Percentiles rank a stretch among this genome's conserved stretches.
These are phyloP conservation scores for Tipula unca DNA, from an alignment of 2,888 invertebrate species.

Conservation along the genomic window DNA sequence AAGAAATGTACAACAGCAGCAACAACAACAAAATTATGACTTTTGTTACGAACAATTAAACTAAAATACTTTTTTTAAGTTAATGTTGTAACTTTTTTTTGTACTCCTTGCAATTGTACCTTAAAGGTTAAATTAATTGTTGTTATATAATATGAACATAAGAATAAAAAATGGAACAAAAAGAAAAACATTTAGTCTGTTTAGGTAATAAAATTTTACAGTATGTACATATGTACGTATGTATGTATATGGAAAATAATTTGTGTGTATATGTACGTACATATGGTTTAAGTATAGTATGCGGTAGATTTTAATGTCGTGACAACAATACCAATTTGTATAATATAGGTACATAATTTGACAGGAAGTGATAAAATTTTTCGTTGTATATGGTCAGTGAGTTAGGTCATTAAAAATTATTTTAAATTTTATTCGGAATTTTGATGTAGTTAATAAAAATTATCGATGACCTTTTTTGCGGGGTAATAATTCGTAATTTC, in stretches of 20 bases:
- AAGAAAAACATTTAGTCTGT: background rate
- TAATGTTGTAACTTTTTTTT: background rate
- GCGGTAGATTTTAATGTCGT: background rate
- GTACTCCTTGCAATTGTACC: background rate
- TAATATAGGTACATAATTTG: too few relatives aligned
- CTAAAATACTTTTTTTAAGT: background rate
- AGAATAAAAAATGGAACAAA: background rate
- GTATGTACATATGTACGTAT: background rate
- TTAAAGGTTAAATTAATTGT: slow-evolving; percentile 8
- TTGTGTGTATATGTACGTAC: background rate
- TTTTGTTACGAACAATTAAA: slow-evolving; percentile 8
- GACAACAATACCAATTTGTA: background rate
- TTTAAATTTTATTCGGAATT: background rate
- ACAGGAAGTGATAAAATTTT: background rate
- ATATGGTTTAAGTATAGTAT: background rate
- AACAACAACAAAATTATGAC: background rate
- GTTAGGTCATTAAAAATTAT: background rate
- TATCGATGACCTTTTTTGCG: background rate
- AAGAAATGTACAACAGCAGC: background rate
- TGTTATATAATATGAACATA: background rate
- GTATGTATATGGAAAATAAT: background rate
- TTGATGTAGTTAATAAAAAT: background rate
- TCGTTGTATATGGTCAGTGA: background rate
- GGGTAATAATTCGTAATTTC: background rate
- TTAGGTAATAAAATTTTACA: background rate